These are phyloP conservation scores for Drosophila sp. DNA, from an alignment of 1,140 invertebrate species.

Conservation along the genomic window DNA sequence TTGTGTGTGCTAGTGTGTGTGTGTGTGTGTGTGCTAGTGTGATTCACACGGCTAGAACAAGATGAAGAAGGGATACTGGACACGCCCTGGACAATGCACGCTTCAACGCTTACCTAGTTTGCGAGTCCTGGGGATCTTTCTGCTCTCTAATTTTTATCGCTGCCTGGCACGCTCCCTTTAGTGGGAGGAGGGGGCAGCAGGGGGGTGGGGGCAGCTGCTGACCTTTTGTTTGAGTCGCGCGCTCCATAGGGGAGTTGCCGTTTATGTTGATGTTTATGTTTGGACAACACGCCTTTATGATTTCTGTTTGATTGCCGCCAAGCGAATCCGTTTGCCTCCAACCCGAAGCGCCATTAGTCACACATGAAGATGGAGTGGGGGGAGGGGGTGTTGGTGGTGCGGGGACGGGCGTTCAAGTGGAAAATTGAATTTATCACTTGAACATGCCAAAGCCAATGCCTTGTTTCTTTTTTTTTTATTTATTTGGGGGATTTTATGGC, in stretches of 20 bases:
- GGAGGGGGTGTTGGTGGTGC: background rate
- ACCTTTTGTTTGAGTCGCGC: conserved; percentile 55
- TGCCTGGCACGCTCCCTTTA: conserved; percentile 51
- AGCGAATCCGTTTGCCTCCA: conserved; percentile 32
- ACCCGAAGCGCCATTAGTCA: conserved; percentile 75
- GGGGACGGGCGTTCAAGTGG: conserved; percentile 69
- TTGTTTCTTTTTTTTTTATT: conserved; percentile 34
- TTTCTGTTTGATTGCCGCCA: conserved; percentile 77
- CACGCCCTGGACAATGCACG: conserved; percentile 42
- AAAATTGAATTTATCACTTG: conserved; percentile 82
- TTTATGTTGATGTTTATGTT: conserved; percentile 66
- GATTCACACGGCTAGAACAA: background rate
- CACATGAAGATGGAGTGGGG: conserved; percentile 31
- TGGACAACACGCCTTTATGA: conserved; percentile 79
- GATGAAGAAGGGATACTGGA: conserved; percentile 33
- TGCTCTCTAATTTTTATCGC: conserved; percentile 65
- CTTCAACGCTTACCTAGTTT: conserved; percentile 29
- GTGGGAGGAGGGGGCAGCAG: background rate
- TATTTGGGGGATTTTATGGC: conserved; percentile 45
- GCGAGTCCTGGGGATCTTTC: background rate
- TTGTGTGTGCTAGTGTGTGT: no score
- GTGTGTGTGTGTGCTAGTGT: no score
- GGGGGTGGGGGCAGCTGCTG: conserved; percentile 15
- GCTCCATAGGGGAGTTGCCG: conserved; percentile 15
- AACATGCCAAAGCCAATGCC: conserved; percentile 65